Conservation (phyloP, 2,113 vertebrate genomes). For the Chunga burmeisteri region DNA sequence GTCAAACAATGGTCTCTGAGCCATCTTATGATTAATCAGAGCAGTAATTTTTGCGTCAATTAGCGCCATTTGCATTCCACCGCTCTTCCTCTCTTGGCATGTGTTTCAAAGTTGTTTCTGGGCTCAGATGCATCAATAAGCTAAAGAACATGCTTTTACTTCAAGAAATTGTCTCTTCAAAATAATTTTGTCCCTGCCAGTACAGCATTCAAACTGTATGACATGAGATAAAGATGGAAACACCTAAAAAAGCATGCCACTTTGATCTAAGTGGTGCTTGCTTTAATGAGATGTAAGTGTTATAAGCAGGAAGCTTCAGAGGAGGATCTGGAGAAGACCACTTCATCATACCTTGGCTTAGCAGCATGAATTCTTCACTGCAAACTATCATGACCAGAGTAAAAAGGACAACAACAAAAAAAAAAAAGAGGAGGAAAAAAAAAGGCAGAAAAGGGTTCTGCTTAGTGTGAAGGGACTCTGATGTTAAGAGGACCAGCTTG, state of each 20-base stretch:
- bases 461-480: not conserved
- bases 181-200: not conserved
- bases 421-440: not conserved
- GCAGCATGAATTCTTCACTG: not conserved
- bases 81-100: not conserved
- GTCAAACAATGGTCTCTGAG: slow-evolving; percentile 20
- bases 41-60: slow-evolving; percentile 21
- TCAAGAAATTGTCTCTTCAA: not conserved
- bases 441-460: not conserved
- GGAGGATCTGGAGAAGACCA: not conserved
- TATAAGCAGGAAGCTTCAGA: not conserved
- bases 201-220: not conserved
- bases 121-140: not conserved
- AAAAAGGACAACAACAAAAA: not conserved
- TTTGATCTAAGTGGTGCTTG: not conserved
- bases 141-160: not conserved
- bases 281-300: not conserved
- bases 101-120: not conserved
- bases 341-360: not conserved
- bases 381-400: not conserved
- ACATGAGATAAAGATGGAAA: not conserved
- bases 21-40: slow-evolving; percentile 46
- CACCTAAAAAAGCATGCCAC: not conserved
- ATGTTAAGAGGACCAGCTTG: not conserved
- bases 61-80: not conserved